Evolutionary conservation across 1,140 invertebrate species (phyloP).

Genomic region (Drosophila sturtevanti): DNA sequence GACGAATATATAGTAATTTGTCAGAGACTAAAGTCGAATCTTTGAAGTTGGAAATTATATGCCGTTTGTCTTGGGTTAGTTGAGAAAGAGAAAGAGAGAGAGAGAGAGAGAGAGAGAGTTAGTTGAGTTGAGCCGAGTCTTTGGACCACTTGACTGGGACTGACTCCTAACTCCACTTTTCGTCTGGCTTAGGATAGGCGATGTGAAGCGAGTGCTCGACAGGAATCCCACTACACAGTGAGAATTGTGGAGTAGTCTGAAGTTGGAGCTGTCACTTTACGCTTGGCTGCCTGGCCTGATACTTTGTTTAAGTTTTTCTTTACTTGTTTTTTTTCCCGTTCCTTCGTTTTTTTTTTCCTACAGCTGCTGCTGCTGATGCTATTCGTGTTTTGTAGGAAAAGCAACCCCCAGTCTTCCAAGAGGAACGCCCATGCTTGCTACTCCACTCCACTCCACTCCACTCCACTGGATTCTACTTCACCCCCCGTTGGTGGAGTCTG

Average conservation of each 20-base stretch:
- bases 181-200: constrained; percentile 19
- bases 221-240: constrained; percentile 1
- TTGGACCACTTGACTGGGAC: constrained; percentile 57
- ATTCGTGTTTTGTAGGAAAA: constrained; percentile 10
- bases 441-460: constrained; percentile 35
- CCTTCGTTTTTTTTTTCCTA: constrained; percentile 21
- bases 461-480: background rate
- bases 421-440: constrained; percentile 66
- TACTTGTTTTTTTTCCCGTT: background rate
- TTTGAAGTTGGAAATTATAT: constrained; percentile 60
- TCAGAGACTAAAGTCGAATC: constrained; percentile 8
- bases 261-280: constrained; percentile 56
- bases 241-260: constrained; percentile 47
- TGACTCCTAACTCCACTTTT: constrained; percentile 50
- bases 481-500: constrained; percentile 44
- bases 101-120: constrained; percentile 13
- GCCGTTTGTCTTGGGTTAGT: constrained; percentile 40
- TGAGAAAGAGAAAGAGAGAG: constrained; percentile 15
- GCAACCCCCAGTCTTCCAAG: constrained; percentile 51
- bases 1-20: background rate
- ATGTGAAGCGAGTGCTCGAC: constrained; percentile 38
- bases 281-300: constrained; percentile 70
- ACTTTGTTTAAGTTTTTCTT: constrained; percentile 73
- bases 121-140: constrained; percentile 1
- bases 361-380: background rate